Evolutionary conservation across 2,113 vertebrate species (phyloP), one percentile per base, ranked within the genome.

Genomic region (Entelurus aequoreus): DNA sequence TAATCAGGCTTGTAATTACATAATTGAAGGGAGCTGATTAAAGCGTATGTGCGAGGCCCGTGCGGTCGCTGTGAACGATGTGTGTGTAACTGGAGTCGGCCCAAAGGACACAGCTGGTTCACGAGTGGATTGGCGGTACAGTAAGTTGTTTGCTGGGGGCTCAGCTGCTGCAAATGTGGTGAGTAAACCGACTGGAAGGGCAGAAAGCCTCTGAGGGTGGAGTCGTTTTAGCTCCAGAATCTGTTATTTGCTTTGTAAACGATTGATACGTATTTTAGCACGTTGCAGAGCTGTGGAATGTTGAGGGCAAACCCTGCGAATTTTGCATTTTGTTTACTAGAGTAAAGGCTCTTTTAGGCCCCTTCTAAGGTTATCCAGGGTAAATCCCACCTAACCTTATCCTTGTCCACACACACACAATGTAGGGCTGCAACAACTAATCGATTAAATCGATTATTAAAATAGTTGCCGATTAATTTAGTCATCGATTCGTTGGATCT

Each of bases 21-120:
- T 87, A 72, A 87, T 84, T 83, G 62, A 82, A 77, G 69, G 74
- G 79, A 65, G 68, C 60, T 76, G 74, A 83, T 80, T 70, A 73
- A 72, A 78, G 63, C 64, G 69, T 36, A 49, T 55, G 62, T 53
- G 59, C 54, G 2, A 50, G 51, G 58, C 62, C 50, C 61, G 4
- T 14, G 50, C 57, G 64, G 60, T 54, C 54, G 65, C 14, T n/a
- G 6, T 12, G 72, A 63, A 38, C 61, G 73, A 73, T 77, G 77
- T 70, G 63, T 52, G 51, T 76, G 77, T 59, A 87, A 87, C 70
- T 56, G 6, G 66, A 87, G 66, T 74, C 55, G n/a, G 67, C 46
- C 56, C 60, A 42, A 5, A 49, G 72, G 68, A 76, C 75, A 63
- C 75, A 78, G 74, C 71, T 77, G 78, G 73, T 52, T 76, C 54